Conservation (phyloP, 2,888 invertebrate genomes). For the Limnephilus lunatus region DNA sequence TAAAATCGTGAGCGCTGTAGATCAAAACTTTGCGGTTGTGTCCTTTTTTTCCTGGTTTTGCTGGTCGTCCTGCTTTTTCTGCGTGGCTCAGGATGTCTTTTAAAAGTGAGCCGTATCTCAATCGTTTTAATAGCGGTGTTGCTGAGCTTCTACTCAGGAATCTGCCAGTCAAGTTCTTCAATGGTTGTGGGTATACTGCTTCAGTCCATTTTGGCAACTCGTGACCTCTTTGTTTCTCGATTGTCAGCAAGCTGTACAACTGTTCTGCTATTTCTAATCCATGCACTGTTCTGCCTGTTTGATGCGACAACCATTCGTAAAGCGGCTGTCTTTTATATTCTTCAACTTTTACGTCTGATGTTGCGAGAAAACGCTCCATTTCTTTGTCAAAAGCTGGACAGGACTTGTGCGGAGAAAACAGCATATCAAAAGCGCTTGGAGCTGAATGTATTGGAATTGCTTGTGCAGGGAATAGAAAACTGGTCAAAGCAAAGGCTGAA, state of each 20-base stretch:
- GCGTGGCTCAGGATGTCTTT: slow-evolving; percentile 53
- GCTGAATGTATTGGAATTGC: slow-evolving; percentile 57
- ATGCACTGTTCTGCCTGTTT: slow-evolving; percentile 47
- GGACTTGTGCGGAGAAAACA: slow-evolving; percentile 52
- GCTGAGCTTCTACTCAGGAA: slow-evolving; percentile 43
- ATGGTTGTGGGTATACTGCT: slow-evolving; percentile 56
- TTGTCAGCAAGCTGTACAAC: slow-evolving; percentile 56
- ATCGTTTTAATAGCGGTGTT: slow-evolving; percentile 32
- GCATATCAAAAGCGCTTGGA: slow-evolving; percentile 18
- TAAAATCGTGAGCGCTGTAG: slow-evolving; percentile 63
- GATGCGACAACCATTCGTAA: slow-evolving; percentile 48
- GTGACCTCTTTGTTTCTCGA: slow-evolving; percentile 54
- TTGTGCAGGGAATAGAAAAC: slow-evolving; percentile 57
- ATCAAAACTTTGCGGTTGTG: slow-evolving; percentile 24
- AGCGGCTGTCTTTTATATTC: slow-evolving; percentile 47
- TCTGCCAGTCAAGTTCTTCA: slow-evolving; percentile 51
- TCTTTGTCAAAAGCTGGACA: slow-evolving; percentile 61
- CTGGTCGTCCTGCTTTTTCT: neutral
- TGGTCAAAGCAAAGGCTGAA: slow-evolving; percentile 55
- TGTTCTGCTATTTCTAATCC: slow-evolving; percentile 33
- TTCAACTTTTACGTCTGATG: slow-evolving; percentile 14
- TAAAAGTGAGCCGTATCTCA: slow-evolving; percentile 57
- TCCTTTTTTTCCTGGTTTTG: neutral
- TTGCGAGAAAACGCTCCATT: slow-evolving; percentile 15
- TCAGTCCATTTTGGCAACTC: slow-evolving; percentile 57